phyloP scores from a whole-genome alignment of 2,797 vertebrate species.

The Anableps anableps region DNA sequence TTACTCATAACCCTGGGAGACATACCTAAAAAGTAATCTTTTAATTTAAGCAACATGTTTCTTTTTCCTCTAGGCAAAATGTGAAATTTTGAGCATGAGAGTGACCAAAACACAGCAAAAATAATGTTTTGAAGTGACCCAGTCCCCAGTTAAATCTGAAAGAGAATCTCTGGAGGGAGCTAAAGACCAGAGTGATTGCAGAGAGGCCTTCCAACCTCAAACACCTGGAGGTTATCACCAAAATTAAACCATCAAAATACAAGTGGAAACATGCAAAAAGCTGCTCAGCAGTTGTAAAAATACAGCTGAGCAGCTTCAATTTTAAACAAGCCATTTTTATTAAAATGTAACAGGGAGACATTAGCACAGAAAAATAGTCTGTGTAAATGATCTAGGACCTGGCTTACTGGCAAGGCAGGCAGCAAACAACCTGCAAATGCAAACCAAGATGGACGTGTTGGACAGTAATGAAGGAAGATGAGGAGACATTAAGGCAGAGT shows the following conservation, averaged over 20 bases:
- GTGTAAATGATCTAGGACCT: background rate
- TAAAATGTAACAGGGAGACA: background rate
- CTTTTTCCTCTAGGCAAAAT: background rate
- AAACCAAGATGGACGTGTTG: background rate
- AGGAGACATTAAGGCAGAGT: slow-evolving; percentile 50
- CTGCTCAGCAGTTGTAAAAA: too few relatives aligned
- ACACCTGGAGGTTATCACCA: background rate
- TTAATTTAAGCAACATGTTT: background rate
- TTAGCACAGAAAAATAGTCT: slow-evolving; percentile 23
- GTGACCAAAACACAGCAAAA: background rate
- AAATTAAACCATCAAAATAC: background rate
- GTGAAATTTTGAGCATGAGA: background rate
- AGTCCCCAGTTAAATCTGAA: background rate
- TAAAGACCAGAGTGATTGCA: background rate
- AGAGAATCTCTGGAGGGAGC: background rate
- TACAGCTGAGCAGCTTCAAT: too few relatives aligned
- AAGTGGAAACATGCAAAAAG: background rate
- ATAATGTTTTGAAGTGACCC: background rate
- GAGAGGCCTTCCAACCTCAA: background rate
- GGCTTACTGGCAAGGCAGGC: slow-evolving; percentile 30
- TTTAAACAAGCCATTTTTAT: background rate
- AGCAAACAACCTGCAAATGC: slow-evolving; percentile 33
- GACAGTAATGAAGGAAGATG: slow-evolving; percentile 55
- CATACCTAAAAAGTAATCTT: background rate
- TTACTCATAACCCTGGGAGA: too few relatives aligned